Percentiles rank a stretch among this genome's conserved stretches.
Evolutionary conservation across 1,140 invertebrate species (phyloP).

Genomic region (Metaphire vulgaris): DNA sequence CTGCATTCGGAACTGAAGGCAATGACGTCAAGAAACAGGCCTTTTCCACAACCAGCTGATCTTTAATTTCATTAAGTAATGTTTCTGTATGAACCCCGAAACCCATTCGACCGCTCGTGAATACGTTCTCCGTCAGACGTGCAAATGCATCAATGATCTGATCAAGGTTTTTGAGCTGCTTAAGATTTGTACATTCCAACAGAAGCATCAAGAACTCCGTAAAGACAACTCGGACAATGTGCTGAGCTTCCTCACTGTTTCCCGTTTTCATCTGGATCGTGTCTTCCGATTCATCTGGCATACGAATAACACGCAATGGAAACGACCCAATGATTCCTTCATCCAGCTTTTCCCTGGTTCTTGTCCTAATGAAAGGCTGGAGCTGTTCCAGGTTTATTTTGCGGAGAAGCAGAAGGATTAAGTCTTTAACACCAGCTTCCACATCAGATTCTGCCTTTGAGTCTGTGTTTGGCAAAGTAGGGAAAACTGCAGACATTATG

Average conservation of each 20-base stretch:
- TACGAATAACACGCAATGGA: not conserved
- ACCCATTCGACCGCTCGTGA: conserved; percentile 3
- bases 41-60: not conserved
- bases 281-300: not conserved
- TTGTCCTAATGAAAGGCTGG: not conserved
- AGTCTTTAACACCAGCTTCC: not conserved
- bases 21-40: not conserved
- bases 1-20: not conserved
- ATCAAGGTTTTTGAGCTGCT: not conserved
- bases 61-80: not conserved
- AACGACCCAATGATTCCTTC: not conserved
- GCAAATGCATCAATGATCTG: conserved; percentile 4
- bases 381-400: not conserved
- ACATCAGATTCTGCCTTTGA: not conserved
- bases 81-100: conserved; percentile 16
- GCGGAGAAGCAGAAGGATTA: not conserved
- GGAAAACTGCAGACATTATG: too few relatives aligned
- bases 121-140: conserved; percentile 5
- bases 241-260: not conserved
- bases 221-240: not conserved
- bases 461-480: too few relatives aligned
- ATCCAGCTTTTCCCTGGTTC: not conserved
- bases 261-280: not conserved
- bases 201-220: not conserved
- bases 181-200: not conserved